Evolutionary conservation across 2,888 invertebrate species (phyloP), one percentile per base, ranked within the genome.

Genomic region (Pseudococcus longispinus): DNA sequence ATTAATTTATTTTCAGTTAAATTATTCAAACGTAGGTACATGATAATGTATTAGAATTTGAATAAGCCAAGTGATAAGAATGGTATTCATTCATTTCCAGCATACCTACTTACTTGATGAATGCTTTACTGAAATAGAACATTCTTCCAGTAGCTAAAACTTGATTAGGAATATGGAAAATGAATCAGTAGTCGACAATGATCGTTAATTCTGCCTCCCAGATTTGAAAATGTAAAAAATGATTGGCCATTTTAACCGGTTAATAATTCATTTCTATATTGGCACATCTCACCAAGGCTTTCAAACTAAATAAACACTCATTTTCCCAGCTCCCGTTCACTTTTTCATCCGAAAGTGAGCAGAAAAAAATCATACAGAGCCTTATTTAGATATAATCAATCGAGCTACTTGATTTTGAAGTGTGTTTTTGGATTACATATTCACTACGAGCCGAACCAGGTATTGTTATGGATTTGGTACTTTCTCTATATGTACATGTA

Each of bases 291-390:
- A 70, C 20, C 29, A 29, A 70, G 70, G 70, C 70, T 26, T 70
- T 70, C 29, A 70, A 70, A 29, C 18, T 70, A 18, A 70, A 70
- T 70, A 70, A 70, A 70, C 70, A 70, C 70, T 70, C 15, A 70
- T 29, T 70, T 70, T 70, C 70, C 70, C 77, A 80, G 77, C 77
- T 80, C 42, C 77, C 23, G 77, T 80, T 37, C 77, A 42, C 77
- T 80, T 42, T 80, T 80, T 37, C 77, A 42, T 80, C 37, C 77
- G 77, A 37, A 80, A 37, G 42, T 42, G 9, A n/a, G 42, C n/a
- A 80, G 37, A 80, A 80, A 80, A 77, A 80, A 80, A 80, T 80
- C 77, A 42, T 42, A 42, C 42, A 20, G 20, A 29, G 42, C 77
- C 77, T 29, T 80, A 80, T 80, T 80, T 80, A 80, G 77, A 29